Percentiles rank a stretch among this genome's conserved stretches.
phyloP scores from a whole-genome alignment of 2,888 invertebrate genomes.

The Hemicrepidius hirtus region DNA sequence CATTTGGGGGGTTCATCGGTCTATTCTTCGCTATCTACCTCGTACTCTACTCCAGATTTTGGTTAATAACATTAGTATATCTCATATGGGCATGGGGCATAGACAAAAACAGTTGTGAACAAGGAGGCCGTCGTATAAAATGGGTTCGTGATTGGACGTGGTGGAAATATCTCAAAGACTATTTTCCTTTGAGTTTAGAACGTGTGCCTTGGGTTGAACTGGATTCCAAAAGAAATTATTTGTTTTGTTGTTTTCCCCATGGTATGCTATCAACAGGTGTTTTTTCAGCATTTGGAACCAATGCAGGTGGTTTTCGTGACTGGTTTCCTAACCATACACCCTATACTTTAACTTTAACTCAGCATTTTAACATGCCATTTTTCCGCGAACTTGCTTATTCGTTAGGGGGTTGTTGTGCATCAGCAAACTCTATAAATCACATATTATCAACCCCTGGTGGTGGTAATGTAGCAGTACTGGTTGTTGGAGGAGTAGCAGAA shows the following conservation, averaged over 20 bases:
- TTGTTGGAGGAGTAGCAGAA: slow-evolving; percentile 94
- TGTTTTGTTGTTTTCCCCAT: slow-evolving; percentile 89
- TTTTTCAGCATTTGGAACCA: slow-evolving; percentile 86
- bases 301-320: slow-evolving; percentile 73
- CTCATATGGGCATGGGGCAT: slow-evolving; percentile 76
- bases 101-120: slow-evolving; percentile 78
- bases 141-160: slow-evolving; percentile 78
- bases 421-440: slow-evolving; percentile 80
- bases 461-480: slow-evolving; percentile 81
- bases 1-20: slow-evolving; percentile 76
- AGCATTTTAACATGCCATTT: slow-evolving; percentile 83
- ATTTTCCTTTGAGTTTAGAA: slow-evolving; percentile 89
- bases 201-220: slow-evolving; percentile 91
- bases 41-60: slow-evolving; percentile 74
- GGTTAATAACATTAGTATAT: slow-evolving; percentile 77
- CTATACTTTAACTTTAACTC: slow-evolving; percentile 75
- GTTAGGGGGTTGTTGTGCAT: slow-evolving; percentile 77
- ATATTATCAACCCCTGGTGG: slow-evolving; percentile 74
- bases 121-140: slow-evolving; percentile 72
- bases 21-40: slow-evolving; percentile 76
- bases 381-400: slow-evolving; percentile 80
- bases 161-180: slow-evolving; percentile 86
- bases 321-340: slow-evolving; percentile 74
- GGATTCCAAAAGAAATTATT: slow-evolving; percentile 86
- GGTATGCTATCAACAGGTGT: slow-evolving; percentile 87